Base-by-base conservation (phyloP, 2,113 vertebrate genomes). In the Rhinolophus ferrumequinum region DNA sequence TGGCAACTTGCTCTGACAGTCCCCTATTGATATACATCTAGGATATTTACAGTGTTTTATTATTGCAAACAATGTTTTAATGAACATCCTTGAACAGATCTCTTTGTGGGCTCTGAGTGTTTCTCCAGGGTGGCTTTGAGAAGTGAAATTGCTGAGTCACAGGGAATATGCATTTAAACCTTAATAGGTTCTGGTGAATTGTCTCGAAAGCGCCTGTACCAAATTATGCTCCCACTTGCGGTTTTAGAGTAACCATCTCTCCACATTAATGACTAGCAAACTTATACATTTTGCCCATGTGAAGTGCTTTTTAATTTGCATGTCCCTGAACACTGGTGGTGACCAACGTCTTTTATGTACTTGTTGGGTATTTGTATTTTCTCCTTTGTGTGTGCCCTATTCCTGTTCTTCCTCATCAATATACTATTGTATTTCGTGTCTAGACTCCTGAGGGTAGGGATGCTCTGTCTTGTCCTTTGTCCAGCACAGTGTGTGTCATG, bases 301-400 rank as follows among this genome's bases (percentile, higher is more conserved):
- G 33, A 93, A 93, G 72, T 84, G 54, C 12, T 94, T 82, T 77
- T 92, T 69, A 58, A 67, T 88, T 95, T 82, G 47, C 22, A 64
- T 54, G 35, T 95, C 66, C 41, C 30, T 77, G 28, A 96, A 67
- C 8, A 6, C 13, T 75, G 52, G 66, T 72, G 47, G 67, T 58
- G 50, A 91, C 93, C 18, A 87, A 35, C 26, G 72, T 54, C 18
- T 85, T 96, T 60, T 70, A 28, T 94, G 10, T n/a, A 38, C 50
- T 70, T 64, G 33, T 87, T 87, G 47, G 15, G 26, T 28, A 8
- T 72, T 83, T 58, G 14, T 77, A 76, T 72, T 88, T 86, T 67
- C 52, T 83, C 30, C 96, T 80, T 75, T 26, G 14, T n/a, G 6
- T 75, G 8, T 86, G 30, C 11, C 8, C 22, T 72, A 11, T 80